phyloP scores from a whole-genome alignment of 2,888 invertebrate species.

The Drosophila atroscutellata region DNA sequence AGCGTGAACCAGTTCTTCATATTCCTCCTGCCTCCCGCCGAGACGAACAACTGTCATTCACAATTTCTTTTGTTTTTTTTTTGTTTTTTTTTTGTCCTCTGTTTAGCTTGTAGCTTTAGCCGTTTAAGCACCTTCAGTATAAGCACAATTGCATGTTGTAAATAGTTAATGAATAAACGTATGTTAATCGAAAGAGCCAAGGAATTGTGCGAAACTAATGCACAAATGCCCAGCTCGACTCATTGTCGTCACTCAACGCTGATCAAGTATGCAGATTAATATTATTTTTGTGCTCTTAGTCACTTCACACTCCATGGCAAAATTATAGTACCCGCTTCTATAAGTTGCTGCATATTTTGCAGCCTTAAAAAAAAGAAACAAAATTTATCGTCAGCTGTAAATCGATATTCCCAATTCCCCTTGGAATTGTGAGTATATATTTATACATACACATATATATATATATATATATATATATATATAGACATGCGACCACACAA shows the following conservation, averaged over 20 bases:
- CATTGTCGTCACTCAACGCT: neutral
- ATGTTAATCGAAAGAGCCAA: neutral
- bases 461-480: neutral
- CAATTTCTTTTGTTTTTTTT: neutral
- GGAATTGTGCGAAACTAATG: neutral
- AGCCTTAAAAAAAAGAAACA: neutral
- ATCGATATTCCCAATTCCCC: neutral
- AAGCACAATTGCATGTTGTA: slow-evolving; percentile 10
- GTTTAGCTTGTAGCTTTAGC: neutral
- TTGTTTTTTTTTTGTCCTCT: neutral
- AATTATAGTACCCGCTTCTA: neutral
- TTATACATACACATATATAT: neutral
- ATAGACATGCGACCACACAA: neutral
- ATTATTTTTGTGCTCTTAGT: neutral
- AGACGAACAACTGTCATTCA: slow-evolving; percentile 24
- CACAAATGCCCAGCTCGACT: neutral
- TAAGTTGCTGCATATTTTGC: no score
- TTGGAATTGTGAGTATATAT: neutral
- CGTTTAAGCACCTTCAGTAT: slow-evolving; percentile 10
- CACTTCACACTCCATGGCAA: neutral
- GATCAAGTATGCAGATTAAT: neutral
- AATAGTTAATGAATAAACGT: slow-evolving; percentile 10
- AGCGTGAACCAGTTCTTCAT: slow-evolving; percentile 21
- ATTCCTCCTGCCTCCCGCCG: slow-evolving; percentile 14
- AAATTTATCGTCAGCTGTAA: neutral